Conservation (phyloP, 2,113 vertebrate genomes). For the Rhizomys pruinosus region DNA sequence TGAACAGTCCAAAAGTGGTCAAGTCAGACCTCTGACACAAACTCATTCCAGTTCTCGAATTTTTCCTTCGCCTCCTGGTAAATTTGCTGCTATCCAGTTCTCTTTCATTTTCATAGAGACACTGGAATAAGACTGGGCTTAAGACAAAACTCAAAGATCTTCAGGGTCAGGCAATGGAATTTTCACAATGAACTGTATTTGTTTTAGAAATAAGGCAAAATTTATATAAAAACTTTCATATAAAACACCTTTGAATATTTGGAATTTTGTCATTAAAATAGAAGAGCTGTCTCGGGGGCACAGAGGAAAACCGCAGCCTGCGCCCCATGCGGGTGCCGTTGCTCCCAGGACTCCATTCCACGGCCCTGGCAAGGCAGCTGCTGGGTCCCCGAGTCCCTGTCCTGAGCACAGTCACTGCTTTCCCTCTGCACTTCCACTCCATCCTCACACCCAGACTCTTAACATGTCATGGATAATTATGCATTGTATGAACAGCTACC, state of each 20-base stretch:
- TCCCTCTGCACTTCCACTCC: not conserved
- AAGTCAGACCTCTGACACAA: not conserved
- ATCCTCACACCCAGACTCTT: not conserved
- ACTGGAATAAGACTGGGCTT: not conserved
- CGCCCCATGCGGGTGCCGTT: too few relatives aligned
- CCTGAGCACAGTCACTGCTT: not conserved
- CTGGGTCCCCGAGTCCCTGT: not conserved
- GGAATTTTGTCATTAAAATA: slow-evolving; percentile 16
- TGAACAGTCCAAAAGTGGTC: not conserved
- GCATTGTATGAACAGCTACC: not conserved
- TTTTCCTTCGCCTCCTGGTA: not conserved
- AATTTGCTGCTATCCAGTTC: slow-evolving; percentile 34
- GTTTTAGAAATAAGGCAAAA: slow-evolving; percentile 30
- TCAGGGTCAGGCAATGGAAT: not conserved
- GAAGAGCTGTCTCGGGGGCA: not conserved
- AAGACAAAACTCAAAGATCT: slow-evolving; percentile 8
- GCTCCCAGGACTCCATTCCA: too few relatives aligned
- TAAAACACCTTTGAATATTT: not conserved
- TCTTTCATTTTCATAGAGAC: slow-evolving; percentile 53
- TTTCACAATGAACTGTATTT: slow-evolving; percentile 49
- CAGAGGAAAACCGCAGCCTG: not conserved
- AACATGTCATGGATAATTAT: not conserved
- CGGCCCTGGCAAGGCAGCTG: not conserved
- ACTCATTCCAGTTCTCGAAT: slow-evolving; percentile 49
- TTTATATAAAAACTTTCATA: not conserved